Base-by-base conservation (phyloP, 2,797 vertebrate species). In the Mustela erminea region DNA sequence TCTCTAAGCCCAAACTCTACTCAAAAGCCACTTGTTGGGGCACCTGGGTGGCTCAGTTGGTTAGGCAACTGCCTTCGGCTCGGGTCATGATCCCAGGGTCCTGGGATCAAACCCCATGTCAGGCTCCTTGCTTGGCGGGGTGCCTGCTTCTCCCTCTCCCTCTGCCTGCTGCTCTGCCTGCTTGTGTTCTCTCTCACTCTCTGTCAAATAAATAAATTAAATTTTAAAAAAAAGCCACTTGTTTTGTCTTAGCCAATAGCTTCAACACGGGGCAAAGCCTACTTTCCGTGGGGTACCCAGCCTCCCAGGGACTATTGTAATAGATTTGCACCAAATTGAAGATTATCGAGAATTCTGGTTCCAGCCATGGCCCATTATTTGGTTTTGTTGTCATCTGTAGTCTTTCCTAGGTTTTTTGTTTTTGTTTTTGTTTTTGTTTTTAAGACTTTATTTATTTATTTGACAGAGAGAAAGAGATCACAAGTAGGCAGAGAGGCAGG, bases 1-100 rank as follows among this genome's bases (percentile, higher is more conserved):
- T 93, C 80, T 98, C 89, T 86, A 75, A 78, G 90, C 78, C 96
- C 95, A 95, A 80, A 75, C 72, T 96, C 93, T 95, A 94, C 93
- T 97, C 74, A 29, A 54, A 81, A 58, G 13, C 85, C 49, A 17
- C 56, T 70, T 70, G 52, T 66, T 84, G 38, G 38, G 38, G 38
- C 38, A 38, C 38, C 38, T 38, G 38, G 38, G 38, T 38, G 38
- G 38, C 38, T 38, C 38, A 38, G 38, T 38, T 38, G 38, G 38
- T 38, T 38, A 38, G 38, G 38, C 38, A 38, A 38, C 38, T 38
- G 38, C 38, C 38, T 38, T 38, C 38, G 3, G 38, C 38, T 38
- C 38, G 38, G 38, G 38, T 38, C 38, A 38, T 38, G 38, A 38
- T 38, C 38, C 38, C 38, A 38, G 38, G 38, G 38, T 38, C 38